A percentile compares a stretch with the other conserved stretches of the same genome.
Conservation (phyloP, 2,797 vertebrate genomes). For the Cryptoprocta ferox region DNA sequence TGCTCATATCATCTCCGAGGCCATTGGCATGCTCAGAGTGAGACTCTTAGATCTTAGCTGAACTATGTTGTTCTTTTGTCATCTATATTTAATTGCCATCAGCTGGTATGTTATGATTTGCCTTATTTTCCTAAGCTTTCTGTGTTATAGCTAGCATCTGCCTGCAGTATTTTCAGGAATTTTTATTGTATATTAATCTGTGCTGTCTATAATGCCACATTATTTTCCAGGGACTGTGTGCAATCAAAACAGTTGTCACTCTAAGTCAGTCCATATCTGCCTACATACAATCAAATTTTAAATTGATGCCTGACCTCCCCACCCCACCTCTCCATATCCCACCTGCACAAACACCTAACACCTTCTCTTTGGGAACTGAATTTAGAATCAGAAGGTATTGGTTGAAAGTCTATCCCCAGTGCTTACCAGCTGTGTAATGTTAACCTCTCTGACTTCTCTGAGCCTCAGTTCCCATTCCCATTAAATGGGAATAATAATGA, state of each 20-base stretch:
- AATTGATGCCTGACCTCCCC: background rate
- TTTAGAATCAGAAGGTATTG: background rate
- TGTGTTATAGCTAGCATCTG: constrained; percentile 7
- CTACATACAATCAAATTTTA: background rate
- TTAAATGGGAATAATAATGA: background rate
- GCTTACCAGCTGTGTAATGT: background rate
- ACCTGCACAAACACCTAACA: background rate
- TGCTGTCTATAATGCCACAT: background rate
- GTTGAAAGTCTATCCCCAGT: background rate
- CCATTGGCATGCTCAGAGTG: background rate
- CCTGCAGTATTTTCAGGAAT: background rate
- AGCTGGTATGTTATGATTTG: background rate
- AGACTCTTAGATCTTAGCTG: background rate
- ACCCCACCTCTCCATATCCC: background rate
- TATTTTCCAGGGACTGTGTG: background rate
- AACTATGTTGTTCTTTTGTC: background rate
- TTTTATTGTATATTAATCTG: constrained; percentile 33
- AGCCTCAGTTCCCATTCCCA: background rate
- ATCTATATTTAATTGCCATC: constrained; percentile 33
- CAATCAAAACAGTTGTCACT: background rate
- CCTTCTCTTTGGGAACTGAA: background rate
- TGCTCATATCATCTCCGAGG: fast-evolving
- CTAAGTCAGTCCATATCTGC: background rate
- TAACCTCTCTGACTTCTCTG: background rate
- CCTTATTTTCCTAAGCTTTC: constrained; percentile 51